Percentiles rank a stretch among this genome's conserved stretches.
Conservation (phyloP, 2,113 vertebrate species). For the Rhizomys pruinosus region DNA sequence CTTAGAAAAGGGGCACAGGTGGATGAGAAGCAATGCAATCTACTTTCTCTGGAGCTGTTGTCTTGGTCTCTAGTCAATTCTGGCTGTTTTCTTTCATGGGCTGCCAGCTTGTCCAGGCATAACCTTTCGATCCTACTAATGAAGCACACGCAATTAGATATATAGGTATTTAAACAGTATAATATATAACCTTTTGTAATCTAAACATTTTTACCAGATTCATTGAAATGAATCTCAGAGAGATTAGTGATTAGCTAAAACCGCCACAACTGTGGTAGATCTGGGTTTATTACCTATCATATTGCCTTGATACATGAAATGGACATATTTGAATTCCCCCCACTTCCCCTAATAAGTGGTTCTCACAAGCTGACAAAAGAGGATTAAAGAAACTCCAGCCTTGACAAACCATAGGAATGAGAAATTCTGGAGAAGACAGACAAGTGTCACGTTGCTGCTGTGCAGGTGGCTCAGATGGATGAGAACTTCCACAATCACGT, state of each 20-base stretch:
- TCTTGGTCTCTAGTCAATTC: too few relatives aligned
- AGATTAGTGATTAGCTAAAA: background rate
- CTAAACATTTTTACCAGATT: too few relatives aligned
- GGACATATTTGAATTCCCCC: background rate
- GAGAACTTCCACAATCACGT: constrained; percentile 28
- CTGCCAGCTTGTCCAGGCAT: too few relatives aligned
- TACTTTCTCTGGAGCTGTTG: too few relatives aligned
- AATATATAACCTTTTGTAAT: too few relatives aligned
- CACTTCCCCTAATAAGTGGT: background rate
- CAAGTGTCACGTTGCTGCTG: background rate
- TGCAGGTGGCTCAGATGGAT: background rate
- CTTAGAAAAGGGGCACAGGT: too few relatives aligned
- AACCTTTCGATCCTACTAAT: too few relatives aligned
- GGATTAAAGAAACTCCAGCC: background rate
- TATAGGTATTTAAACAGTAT: too few relatives aligned
- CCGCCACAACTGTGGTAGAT: background rate
- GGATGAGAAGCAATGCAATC: too few relatives aligned
- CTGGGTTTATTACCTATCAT: background rate
- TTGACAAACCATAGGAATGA: constrained; percentile 2
- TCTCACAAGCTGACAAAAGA: background rate
- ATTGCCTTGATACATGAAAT: background rate
- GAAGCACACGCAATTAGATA: too few relatives aligned
- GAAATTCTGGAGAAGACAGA: background rate
- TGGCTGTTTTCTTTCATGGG: too few relatives aligned
- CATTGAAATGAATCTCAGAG: background rate